Percentiles rank a stretch among this genome's conserved stretches.
These are phyloP conservation scores for Mayetiola destructor DNA, from an alignment of 2,888 invertebrate species.

Conservation along the genomic window DNA sequence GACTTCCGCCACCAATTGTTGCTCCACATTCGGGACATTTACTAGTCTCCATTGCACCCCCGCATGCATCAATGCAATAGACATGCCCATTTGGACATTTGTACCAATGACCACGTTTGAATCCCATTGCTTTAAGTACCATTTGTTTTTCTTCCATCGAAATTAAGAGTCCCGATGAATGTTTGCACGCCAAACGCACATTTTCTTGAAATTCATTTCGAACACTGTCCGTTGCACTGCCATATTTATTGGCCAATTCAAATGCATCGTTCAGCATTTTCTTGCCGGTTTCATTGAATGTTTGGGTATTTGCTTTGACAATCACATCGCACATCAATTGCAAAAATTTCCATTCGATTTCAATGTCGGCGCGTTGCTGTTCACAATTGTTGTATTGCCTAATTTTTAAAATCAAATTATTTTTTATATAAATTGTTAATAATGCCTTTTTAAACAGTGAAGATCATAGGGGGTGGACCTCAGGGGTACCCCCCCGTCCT, in stretches of 20 bases:
- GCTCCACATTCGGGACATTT: slow-evolving; percentile 10
- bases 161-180: neutral
- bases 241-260: neutral
- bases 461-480: too few relatives aligned
- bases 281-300: slow-evolving; percentile 2
- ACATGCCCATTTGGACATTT: slow-evolving; percentile 13
- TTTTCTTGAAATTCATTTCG: neutral
- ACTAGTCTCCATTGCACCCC: slow-evolving; percentile 7
- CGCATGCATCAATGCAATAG: slow-evolving; percentile 8
- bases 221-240: neutral
- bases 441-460: too few relatives aligned
- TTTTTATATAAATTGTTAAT: too few relatives aligned
- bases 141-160: slow-evolving; percentile 7
- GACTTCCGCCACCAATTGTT: slow-evolving; percentile 6
- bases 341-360: neutral
- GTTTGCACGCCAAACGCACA: neutral
- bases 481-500: too few relatives aligned
- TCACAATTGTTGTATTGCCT: neutral
- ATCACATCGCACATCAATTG: neutral
- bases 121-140: slow-evolving; percentile 4
- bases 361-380: slow-evolving; percentile 1
- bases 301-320: neutral
- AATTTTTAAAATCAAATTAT: too few relatives aligned
- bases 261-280: slow-evolving; percentile 1
- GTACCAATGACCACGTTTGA: slow-evolving; percentile 1